A percentile compares a stretch with the other conserved stretches of the same genome.
These are phyloP conservation scores for Astur gentilis DNA, from an alignment of 2,113 vertebrate species.

Conservation along the genomic window DNA sequence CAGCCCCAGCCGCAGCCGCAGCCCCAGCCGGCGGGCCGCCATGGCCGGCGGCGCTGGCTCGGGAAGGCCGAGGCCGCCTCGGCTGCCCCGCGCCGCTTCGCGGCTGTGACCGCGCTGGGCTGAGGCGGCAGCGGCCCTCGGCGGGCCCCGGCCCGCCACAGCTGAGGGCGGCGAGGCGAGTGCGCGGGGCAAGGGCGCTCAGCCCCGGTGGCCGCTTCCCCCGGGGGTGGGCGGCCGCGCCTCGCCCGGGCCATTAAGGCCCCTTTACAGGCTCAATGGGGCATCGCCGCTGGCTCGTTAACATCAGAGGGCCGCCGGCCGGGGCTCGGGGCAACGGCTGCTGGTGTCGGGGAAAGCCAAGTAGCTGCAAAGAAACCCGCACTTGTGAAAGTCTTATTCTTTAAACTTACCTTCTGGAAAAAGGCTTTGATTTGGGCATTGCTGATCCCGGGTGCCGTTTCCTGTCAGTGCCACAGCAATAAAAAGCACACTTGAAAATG, in stretches of 20 bases:
- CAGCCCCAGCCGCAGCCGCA: too few species aligned
- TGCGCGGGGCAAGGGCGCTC: background rate
- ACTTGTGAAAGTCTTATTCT: background rate
- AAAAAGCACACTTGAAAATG: rapidly evolving
- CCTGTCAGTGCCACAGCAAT: background rate
- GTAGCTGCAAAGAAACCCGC: background rate
- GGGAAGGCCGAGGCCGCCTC: too few species aligned
- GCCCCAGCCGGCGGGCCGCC: too few species aligned
- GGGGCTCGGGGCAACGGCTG: background rate
- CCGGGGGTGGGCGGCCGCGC: background rate
- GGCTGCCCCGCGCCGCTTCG: too few species aligned
- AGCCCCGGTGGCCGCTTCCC: background rate
- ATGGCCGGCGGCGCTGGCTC: too few species aligned
- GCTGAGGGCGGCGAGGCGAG: background rate
- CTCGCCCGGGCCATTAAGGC: background rate
- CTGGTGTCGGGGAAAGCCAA: background rate
- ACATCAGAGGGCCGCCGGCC: background rate
- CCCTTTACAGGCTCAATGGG: background rate
- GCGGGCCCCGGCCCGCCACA: background rate
- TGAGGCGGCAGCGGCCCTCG: background rate
- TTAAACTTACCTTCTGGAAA: background rate
- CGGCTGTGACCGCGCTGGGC: background rate
- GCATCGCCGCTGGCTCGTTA: background rate
- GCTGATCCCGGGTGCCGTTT: background rate
- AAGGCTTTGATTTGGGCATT: background rate